phyloP scores from a whole-genome alignment of 2,888 invertebrate genomes.

The Dioctria linearis region DNA sequence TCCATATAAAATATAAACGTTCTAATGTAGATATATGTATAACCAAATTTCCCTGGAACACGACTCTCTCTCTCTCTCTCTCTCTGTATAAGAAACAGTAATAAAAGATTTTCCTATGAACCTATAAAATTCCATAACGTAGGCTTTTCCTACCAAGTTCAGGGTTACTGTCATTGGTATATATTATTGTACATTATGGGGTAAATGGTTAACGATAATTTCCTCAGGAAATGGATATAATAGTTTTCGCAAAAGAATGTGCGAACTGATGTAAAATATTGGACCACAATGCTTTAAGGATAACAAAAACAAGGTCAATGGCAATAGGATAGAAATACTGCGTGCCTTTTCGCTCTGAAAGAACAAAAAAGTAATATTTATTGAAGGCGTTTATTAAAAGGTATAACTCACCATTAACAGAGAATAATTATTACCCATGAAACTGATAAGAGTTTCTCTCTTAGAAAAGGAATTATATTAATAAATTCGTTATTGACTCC shows the following conservation, averaged over 20 bases:
- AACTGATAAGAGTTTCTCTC: no score
- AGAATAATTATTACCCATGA: background rate
- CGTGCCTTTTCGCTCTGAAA: background rate
- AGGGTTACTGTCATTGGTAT: conserved; percentile 32
- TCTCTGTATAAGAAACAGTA: conserved; percentile 7
- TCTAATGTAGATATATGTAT: background rate
- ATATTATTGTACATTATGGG: conserved; percentile 16
- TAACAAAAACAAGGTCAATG: conserved; percentile 12
- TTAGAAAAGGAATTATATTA: no score
- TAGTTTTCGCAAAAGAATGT: conserved; percentile 29
- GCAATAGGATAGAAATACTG: background rate
- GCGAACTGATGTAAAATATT: conserved; percentile 16
- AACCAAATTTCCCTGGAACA: background rate
- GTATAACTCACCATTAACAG: conserved; percentile 17
- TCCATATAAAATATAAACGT: background rate
- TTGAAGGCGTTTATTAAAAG: conserved; percentile 22
- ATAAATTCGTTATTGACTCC: no score
- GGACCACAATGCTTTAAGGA: background rate
- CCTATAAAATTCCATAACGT: conserved; percentile 34
- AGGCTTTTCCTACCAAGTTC: conserved; percentile 31
- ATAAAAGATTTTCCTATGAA: conserved; percentile 19
- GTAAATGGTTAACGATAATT: conserved; percentile 33
- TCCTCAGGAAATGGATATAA: conserved; percentile 25
- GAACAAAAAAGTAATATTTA: background rate
- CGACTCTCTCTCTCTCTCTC: background rate